A percentile compares a stretch with the other conserved stretches of the same genome.
Evolutionary conservation across 2,113 vertebrate species (phyloP).

Genomic region (Bos javanicus): DNA sequence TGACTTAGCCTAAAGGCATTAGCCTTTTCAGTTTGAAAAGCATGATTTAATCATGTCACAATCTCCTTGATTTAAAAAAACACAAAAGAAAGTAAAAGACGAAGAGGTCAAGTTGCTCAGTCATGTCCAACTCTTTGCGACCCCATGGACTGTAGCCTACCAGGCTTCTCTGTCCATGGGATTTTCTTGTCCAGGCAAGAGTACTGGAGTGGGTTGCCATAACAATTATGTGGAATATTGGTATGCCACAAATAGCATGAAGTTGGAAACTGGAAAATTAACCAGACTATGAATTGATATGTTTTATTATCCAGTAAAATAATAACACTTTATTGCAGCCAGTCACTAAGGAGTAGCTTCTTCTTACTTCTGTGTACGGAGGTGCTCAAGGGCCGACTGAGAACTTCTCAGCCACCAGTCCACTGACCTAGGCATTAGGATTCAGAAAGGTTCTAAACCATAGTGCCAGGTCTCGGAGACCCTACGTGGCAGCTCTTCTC

Average conservation of each 20-base stretch:
- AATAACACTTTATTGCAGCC: neutral
- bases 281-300: neutral
- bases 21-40: neutral
- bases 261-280: neutral
- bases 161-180: too few species aligned
- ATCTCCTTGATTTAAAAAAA: neutral
- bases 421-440: too few species aligned
- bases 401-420: neutral
- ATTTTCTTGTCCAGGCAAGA: too few species aligned
- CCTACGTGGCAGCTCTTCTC: neutral
- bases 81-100: neutral
- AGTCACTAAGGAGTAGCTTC: neutral
- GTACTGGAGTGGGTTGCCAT: too few species aligned
- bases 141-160: too few species aligned
- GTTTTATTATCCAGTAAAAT: neutral
- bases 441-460: neutral
- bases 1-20: neutral
- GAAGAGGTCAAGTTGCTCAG: too few species aligned
- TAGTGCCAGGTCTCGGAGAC: neutral
- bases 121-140: accelerated
- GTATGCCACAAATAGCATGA: neutral
- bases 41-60: neutral
- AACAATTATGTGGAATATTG: neutral
- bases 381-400: neutral
- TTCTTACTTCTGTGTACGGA: neutral